These are phyloP conservation scores for Urophycis tenuis DNA, from an alignment of 2,797 vertebrate genomes.

Conservation along the genomic window DNA sequence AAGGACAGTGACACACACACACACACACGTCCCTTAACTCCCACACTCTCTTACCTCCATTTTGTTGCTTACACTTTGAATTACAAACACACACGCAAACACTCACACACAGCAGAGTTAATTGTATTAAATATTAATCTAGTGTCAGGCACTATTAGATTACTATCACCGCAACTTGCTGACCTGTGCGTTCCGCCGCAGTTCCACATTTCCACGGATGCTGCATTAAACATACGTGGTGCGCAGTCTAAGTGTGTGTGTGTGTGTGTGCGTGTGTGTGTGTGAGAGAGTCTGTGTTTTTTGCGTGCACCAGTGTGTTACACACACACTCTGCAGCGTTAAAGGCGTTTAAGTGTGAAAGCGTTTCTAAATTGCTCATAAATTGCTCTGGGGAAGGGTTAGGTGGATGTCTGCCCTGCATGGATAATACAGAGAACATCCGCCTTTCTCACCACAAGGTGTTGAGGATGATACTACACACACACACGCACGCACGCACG, in stretches of 20 bases:
- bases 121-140: constrained; percentile 54
- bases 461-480: constrained; percentile 32
- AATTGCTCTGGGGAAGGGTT: constrained; percentile 56
- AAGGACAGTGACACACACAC: not conserved
- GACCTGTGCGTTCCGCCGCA: constrained; percentile 50
- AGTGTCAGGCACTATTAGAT: constrained; percentile 39
- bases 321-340: constrained; percentile 31
- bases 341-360: constrained; percentile 60
- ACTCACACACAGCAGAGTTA: not conserved
- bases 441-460: constrained; percentile 24
- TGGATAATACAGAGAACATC: constrained; percentile 41
- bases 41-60: not conserved
- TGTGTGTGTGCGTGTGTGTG: constrained; percentile 12
- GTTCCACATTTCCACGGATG: not conserved
- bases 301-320: not conserved
- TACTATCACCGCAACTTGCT: constrained; percentile 50
- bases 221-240: constrained; percentile 2
- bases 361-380: constrained; percentile 63
- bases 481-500: constrained; percentile 10
- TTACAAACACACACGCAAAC: not conserved
- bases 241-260: not conserved
- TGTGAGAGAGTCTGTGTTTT: constrained; percentile 18
- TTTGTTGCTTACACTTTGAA: not conserved
- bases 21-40: not conserved
- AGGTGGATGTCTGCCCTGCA: constrained; percentile 49